phyloP scores from a whole-genome alignment of 2,797 vertebrate species.

The Pseudochromis fuscus region DNA sequence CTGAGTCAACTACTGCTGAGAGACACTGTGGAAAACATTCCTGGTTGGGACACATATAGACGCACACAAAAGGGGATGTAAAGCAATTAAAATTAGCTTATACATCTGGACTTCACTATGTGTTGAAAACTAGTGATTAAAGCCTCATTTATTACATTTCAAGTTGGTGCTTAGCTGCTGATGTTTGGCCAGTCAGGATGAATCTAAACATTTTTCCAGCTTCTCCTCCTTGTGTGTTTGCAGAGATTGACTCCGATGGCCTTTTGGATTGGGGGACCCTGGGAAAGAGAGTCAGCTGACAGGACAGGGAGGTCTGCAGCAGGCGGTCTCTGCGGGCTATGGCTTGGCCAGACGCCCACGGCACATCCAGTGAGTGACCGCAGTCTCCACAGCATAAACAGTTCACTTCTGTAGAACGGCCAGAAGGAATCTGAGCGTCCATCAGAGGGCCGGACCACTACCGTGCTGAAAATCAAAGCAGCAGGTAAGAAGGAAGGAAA shows the following conservation, averaged over 20 bases:
- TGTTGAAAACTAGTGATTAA: constrained; percentile 22
- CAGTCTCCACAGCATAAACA: constrained; percentile 68
- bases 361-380: constrained; percentile 70
- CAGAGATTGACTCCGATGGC: constrained; percentile 83
- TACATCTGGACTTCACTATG: constrained; percentile 5
- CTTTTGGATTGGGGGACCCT: constrained; percentile 81
- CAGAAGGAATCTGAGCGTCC: constrained; percentile 53
- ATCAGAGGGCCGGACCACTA: constrained; percentile 13
- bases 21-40: constrained; percentile 48
- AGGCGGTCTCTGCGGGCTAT: constrained; percentile 72
- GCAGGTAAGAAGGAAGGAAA: constrained; percentile 8
- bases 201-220: constrained; percentile 79
- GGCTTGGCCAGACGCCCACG: constrained; percentile 72
- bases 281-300: constrained; percentile 86
- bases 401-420: constrained; percentile 61
- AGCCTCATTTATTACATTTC: constrained; percentile 35
- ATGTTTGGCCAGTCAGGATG: constrained; percentile 53
- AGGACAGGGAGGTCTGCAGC: constrained; percentile 73
- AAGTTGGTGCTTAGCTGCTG: constrained; percentile 43
- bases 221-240: constrained; percentile 81
- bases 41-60: neutral
- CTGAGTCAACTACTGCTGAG: constrained; percentile 71
- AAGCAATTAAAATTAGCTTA: constrained; percentile 42
- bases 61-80: constrained; percentile 6
- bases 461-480: neutral